Percentiles rank a stretch among this genome's conserved stretches.
Conservation (phyloP, 1,140 invertebrate species). For the Hydropsyche tenuis region DNA sequence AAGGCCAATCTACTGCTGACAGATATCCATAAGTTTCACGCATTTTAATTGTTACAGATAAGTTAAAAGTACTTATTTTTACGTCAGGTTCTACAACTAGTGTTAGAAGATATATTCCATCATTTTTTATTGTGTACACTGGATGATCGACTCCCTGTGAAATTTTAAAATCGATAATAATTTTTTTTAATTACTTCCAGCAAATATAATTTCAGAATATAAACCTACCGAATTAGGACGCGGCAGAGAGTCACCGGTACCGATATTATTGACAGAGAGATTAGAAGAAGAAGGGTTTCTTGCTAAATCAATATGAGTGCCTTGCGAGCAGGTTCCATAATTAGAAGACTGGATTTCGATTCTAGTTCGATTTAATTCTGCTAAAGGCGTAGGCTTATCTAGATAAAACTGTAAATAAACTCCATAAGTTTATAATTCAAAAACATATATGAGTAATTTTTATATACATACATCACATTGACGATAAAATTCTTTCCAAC, state of each 20-base stretch:
- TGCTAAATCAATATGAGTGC: neutral
- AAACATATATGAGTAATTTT: neutral
- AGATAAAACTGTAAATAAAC: conserved; percentile 19
- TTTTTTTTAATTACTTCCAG: conserved; percentile 21
- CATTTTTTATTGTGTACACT: conserved; percentile 57
- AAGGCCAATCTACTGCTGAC: conserved; percentile 77
- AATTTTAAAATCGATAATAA: conserved; percentile 18
- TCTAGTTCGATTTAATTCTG: conserved; percentile 29
- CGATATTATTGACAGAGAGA: conserved; percentile 1
- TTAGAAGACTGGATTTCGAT: neutral
- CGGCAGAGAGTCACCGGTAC: conserved; percentile 15
- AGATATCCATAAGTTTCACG: conserved; percentile 72
- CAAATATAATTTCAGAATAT: no score
- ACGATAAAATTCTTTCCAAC: conserved; percentile 47
- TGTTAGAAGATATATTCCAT: conserved; percentile 66
- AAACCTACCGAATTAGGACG: conserved; percentile 51
- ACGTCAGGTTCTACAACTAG: conserved; percentile 53
- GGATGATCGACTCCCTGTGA: conserved; percentile 53
- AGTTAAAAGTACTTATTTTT: conserved; percentile 54
- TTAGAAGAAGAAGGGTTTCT: conserved; percentile 10
- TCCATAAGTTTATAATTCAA: neutral
- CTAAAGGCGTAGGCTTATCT: neutral
- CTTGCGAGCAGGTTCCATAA: neutral
- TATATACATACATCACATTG: conserved; percentile 43
- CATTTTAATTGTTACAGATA: conserved; percentile 70